A percentile compares a stretch with the other conserved stretches of the same genome.
Evolutionary conservation across 1,140 invertebrate species (phyloP).

Genomic region (Parapsyche elsis): DNA sequence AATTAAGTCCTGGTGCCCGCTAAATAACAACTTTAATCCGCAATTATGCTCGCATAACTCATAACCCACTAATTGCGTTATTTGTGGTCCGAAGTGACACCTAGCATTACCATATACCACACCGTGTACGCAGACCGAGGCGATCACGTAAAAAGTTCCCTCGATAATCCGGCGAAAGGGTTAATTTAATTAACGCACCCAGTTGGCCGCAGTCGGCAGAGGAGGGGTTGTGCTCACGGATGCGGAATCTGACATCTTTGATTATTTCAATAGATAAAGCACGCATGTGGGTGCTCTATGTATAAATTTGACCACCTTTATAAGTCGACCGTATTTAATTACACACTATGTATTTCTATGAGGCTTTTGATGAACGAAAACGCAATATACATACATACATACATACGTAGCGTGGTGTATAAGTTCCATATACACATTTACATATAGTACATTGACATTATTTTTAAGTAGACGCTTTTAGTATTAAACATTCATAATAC

Average conservation of each 20-base stretch:
- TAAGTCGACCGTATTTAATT: too few relatives aligned
- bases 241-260: conserved; percentile 26
- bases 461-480: too few relatives aligned
- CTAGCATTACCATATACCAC: conserved; percentile 2
- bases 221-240: conserved; percentile 27
- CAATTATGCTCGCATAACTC: conserved; percentile 22
- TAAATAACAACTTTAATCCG: conserved; percentile 35
- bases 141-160: conserved; percentile 45
- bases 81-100: conserved; percentile 32
- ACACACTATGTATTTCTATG: too few relatives aligned
- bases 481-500: too few relatives aligned
- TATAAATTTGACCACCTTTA: too few relatives aligned
- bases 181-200: conserved; percentile 55
- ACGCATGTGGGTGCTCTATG: neutral
- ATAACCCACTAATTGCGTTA: conserved; percentile 32
- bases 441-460: too few relatives aligned
- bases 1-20: conserved; percentile 16
- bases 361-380: too few relatives aligned
- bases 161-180: conserved; percentile 51
- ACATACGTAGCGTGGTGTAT: too few relatives aligned
- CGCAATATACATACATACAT: too few relatives aligned
- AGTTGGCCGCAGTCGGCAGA: conserved; percentile 24
- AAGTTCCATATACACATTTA: too few relatives aligned
- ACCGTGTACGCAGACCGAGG: too few relatives aligned
- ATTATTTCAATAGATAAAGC: conserved; percentile 9